Percentiles rank a stretch among this genome's conserved stretches.
phyloP scores from a whole-genome alignment of 2,888 invertebrate species.

The Xestia sexstrigata region DNA sequence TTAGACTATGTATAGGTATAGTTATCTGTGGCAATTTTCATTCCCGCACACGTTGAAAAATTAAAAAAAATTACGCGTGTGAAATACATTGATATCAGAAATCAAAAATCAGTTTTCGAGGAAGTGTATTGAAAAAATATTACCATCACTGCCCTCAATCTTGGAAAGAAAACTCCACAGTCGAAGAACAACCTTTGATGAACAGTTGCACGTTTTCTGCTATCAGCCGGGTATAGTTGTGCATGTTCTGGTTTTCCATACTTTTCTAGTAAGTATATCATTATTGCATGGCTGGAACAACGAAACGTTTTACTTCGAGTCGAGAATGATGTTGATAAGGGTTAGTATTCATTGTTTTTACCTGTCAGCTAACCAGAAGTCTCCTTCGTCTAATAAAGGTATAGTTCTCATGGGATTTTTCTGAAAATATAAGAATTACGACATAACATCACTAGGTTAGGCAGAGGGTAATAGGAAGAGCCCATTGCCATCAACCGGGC shows the following conservation, averaged over 20 bases:
- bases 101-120: too few species aligned
- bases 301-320: background rate
- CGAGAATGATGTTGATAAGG: background rate
- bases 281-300: slow-evolving; percentile 82
- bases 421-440: slow-evolving; percentile 69
- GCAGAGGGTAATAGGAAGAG: too few species aligned
- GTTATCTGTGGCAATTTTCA: too few species aligned
- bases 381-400: slow-evolving; percentile 81
- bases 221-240: slow-evolving; percentile 79
- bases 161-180: slow-evolving; percentile 83
- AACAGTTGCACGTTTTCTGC: slow-evolving; percentile 78
- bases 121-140: too few species aligned
- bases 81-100: too few species aligned
- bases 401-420: slow-evolving; percentile 87
- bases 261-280: slow-evolving; percentile 82
- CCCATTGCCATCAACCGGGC: too few species aligned
- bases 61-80: too few species aligned
- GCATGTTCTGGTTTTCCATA: slow-evolving; percentile 79
- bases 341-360: slow-evolving; percentile 51
- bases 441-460: too few species aligned
- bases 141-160: slow-evolving; percentile 85
- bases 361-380: slow-evolving; percentile 84
- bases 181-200: slow-evolving; percentile 84
- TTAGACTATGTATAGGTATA: too few species aligned
- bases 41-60: too few species aligned